Conservation (phyloP, 2,888 invertebrate species). For the Dastarcus helophoroides region DNA sequence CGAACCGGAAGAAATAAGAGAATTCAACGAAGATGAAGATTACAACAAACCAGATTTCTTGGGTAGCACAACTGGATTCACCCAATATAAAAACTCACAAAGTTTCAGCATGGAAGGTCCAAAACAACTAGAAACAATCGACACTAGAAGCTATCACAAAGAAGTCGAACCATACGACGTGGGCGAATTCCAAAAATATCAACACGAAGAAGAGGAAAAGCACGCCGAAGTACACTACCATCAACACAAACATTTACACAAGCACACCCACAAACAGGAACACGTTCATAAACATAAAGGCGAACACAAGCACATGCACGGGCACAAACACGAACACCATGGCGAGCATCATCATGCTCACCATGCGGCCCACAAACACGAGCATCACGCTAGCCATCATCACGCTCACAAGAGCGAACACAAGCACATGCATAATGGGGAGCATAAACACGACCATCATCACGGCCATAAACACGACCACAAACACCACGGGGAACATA, state of each 20-base stretch:
- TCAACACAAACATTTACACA: conserved; percentile 26
- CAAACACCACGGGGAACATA: conserved; percentile 16
- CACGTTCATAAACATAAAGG: conserved; percentile 27
- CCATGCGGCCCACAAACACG: conserved; percentile 23
- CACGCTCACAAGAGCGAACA: conserved; percentile 18
- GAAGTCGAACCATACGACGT: conserved; percentile 22
- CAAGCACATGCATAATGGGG: conserved; percentile 17
- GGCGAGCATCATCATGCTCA: conserved; percentile 11
- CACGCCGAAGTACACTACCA: conserved; percentile 23
- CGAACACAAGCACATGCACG: conserved; percentile 22
- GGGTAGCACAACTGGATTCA: conserved; percentile 16
- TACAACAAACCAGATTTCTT: conserved; percentile 7
- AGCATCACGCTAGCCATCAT: conserved; percentile 23
- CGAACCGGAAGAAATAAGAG: conserved; percentile 1
- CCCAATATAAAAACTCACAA: conserved; percentile 20
- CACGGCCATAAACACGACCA: conserved; percentile 17
- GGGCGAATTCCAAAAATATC: conserved; percentile 15
- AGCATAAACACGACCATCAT: conserved; percentile 17
- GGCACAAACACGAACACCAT: conserved; percentile 16
- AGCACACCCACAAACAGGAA: conserved; percentile 28
- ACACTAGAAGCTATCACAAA: conserved; percentile 22
- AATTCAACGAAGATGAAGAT: conserved; percentile 8
- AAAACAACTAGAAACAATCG: conserved; percentile 24
- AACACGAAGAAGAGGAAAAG: conserved; percentile 17
- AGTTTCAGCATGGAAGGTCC: conserved; percentile 22